These are phyloP conservation scores for Orussus abietinus DNA, from an alignment of 1,140 invertebrate species.

Conservation along the genomic window DNA sequence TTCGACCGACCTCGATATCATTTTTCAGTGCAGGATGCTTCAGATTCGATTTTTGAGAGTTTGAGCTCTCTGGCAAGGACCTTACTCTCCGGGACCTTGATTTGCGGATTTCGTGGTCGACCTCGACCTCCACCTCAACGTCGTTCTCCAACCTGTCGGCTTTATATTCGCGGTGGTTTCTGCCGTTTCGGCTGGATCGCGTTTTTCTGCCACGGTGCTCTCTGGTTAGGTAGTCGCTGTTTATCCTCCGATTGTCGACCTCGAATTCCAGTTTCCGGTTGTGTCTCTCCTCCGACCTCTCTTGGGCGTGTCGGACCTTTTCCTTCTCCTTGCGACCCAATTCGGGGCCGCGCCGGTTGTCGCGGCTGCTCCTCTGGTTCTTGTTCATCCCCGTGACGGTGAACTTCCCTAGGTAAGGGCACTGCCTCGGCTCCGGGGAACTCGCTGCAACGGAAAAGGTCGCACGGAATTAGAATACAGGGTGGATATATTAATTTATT, in stretches of 20 bases:
- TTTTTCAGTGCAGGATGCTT: too few species aligned
- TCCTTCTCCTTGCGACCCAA: slow-evolving; percentile 32
- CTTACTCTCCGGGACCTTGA: too few species aligned
- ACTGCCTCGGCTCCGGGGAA: slow-evolving; percentile 59
- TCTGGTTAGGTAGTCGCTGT: slow-evolving; percentile 42
- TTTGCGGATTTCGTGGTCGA: slow-evolving; percentile 14
- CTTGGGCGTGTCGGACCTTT: slow-evolving; percentile 43
- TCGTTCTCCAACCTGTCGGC: too few species aligned
- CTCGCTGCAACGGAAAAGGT: slow-evolving; percentile 59
- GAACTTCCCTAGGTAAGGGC: slow-evolving; percentile 68
- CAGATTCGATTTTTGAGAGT: too few species aligned
- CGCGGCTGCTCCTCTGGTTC: slow-evolving; percentile 50
- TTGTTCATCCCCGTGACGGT: slow-evolving; percentile 57
- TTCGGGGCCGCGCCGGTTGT: slow-evolving; percentile 42
- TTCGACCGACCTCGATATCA: too few species aligned
- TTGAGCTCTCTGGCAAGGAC: too few species aligned
- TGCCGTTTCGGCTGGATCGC: slow-evolving; percentile 27
- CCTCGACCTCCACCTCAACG: slow-evolving; percentile 18
- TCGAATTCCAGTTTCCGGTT: slow-evolving; percentile 40
- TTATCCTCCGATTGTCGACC: slow-evolving; percentile 40
- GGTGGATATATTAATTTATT: not conserved
- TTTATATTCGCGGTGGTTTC: slow-evolving; percentile 20
- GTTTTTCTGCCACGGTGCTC: slow-evolving; percentile 33
- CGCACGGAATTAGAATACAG: not conserved
- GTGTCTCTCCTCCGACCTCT: slow-evolving; percentile 32